Percentiles rank a stretch among this genome's conserved stretches.
Conservation (phyloP, 2,797 vertebrate genomes). For the Poecile montanus region DNA sequence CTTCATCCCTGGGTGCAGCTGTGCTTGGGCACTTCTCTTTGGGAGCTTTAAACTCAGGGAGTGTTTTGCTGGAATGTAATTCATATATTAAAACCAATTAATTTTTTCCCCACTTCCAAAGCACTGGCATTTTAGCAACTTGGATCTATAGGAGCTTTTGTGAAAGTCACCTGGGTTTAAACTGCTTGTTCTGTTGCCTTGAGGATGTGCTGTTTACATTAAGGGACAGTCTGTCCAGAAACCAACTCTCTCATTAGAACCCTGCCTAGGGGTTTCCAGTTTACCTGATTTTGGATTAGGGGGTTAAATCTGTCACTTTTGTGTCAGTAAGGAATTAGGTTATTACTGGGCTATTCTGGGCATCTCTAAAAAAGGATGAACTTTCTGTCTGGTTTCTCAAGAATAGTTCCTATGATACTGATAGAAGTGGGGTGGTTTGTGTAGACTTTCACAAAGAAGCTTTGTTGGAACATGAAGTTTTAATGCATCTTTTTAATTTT, state of each 20-base stretch:
- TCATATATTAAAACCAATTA: neutral
- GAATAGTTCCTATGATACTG: neutral
- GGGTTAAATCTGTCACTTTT: neutral
- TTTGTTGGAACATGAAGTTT: neutral
- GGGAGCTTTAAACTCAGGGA: neutral
- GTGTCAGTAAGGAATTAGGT: neutral
- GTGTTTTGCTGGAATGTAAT: neutral
- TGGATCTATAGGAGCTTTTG: neutral
- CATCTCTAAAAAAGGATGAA: neutral
- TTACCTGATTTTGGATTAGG: neutral
- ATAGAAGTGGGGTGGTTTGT: neutral
- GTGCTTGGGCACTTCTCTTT: accelerated
- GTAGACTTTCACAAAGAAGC: neutral
- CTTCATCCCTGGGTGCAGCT: neutral
- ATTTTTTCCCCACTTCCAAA: accelerated
- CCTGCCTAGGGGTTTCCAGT: neutral
- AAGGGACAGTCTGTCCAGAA: neutral
- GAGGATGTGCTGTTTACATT: neutral
- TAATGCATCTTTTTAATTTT: neutral
- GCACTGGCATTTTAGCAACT: neutral
- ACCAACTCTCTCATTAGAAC: neutral
- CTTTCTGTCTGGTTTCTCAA: neutral
- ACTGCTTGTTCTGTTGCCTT: neutral
- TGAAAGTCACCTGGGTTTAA: neutral
- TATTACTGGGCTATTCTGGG: neutral